Evolutionary conservation across 2,888 invertebrate genomes (phyloP).

Genomic region (Brachylomia viminalis): DNA sequence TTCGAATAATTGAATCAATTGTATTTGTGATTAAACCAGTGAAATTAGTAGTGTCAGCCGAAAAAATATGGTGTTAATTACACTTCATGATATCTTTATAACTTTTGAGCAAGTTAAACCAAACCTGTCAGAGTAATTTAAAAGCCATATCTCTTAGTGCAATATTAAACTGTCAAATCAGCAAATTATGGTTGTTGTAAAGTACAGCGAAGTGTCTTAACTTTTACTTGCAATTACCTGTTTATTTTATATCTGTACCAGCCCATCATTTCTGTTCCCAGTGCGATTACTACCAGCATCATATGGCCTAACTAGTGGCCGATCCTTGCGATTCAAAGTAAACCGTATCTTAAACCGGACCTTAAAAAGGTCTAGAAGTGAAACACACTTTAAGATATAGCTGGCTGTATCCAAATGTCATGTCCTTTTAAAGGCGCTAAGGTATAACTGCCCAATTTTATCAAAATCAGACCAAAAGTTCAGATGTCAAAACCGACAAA

Average conservation of each 20-base stretch:
- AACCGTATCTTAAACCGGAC: not conserved
- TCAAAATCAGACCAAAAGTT: not conserved
- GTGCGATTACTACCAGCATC: not conserved
- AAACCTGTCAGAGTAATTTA: conserved; percentile 25
- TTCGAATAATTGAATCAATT: not conserved
- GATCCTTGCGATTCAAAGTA: not conserved
- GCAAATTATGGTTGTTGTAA: conserved; percentile 39
- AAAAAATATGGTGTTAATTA: not conserved
- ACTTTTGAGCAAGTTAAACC: conserved; percentile 7
- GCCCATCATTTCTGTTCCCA: conserved; percentile 13
- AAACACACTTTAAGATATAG: not conserved
- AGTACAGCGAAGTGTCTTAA: conserved; percentile 30
- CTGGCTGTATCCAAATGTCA: not conserved
- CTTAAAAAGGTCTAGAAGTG: not conserved
- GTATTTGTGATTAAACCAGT: not conserved
- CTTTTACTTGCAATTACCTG: conserved; percentile 36
- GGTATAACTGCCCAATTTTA: not conserved
- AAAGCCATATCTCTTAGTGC: conserved; percentile 40
- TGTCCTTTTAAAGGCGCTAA: not conserved
- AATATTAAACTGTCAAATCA: conserved; percentile 51
- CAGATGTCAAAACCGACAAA: not conserved
- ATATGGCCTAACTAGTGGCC: no score
- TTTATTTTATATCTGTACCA: conserved; percentile 23
- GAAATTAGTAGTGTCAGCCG: not conserved
- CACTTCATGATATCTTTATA: not conserved